Base-by-base conservation (phyloP, 2,888 invertebrate genomes). In the Pycnomerus fuliginosus region DNA sequence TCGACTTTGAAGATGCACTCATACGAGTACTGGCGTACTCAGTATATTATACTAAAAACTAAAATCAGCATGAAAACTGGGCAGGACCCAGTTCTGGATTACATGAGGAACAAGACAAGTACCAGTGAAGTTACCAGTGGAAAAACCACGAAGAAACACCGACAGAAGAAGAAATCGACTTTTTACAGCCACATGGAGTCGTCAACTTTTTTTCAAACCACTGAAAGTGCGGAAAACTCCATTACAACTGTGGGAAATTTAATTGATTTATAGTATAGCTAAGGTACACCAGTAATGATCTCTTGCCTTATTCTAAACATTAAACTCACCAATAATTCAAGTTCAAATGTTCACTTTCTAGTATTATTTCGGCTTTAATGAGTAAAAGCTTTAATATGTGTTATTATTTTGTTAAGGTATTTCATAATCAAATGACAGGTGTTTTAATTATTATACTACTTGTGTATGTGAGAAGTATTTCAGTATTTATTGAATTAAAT, bases 11-110 rank as follows among this genome's bases (percentile, higher is more conserved):
- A 82, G 56, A 76, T 78, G 58, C 80, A 85, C 47, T 84, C 85
- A n/a, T 87, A 87, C 64, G 85, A 84, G 65, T 80, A 83, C 61
- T 77, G 84, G 73, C 72, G 85, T 45, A 79, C 78, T 32, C 79
- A 80, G 52, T 74, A 83, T 29, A 76, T 82, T 33, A 74, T 79
- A 33, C 73, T 86, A 11, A 84, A 85, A 65, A 80, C 82, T 13
- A 80, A 80, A 71, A 76, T 87, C 54, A 81, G 75, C 60, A 76
- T 79, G 47, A 80, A 81, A 55, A 85, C 84, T 44, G 86, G 86
- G 38, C 81, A 81, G 71, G 85, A 70, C 51, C 70, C 70, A 10
- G 60, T 69, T 29, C 53, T 69, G 39, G 66, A 68, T 45, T 69
- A 69, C 40, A 57, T 68, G 48, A 63, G 62, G 44, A 68, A 52